phyloP scores from a whole-genome alignment of 2,888 invertebrate genomes.

The Clepsis dumicolana region DNA sequence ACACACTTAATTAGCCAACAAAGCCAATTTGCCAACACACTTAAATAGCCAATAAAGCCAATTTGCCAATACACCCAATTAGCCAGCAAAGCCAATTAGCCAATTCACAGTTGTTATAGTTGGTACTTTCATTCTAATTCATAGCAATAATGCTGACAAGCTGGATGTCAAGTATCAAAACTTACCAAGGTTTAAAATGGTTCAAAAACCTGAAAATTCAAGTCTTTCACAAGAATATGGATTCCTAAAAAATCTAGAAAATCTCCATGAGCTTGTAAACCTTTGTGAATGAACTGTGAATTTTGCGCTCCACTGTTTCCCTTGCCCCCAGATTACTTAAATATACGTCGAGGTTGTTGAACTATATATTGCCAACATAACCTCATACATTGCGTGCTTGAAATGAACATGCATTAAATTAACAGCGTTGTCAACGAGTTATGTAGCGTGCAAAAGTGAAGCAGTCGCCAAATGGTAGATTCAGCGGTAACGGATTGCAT shows the following conservation, averaged over 20 bases:
- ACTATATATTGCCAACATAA: not conserved
- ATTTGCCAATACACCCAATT: too few species aligned
- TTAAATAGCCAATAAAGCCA: too few species aligned
- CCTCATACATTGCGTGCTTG: constrained; percentile 6
- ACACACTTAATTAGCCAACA: too few species aligned
- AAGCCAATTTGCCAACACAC: too few species aligned
- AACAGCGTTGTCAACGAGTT: not conserved
- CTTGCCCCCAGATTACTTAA: constrained; percentile 37
- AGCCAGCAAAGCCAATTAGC: too few species aligned
- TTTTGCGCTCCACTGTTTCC: constrained; percentile 35
- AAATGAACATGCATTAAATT: not conserved
- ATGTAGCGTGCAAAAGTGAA: not conserved
- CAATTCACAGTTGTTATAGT: too few species aligned
- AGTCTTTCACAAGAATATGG: not conserved
- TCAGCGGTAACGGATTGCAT: constrained; percentile 6
- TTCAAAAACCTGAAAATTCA: too few species aligned
- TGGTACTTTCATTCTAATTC: too few species aligned
- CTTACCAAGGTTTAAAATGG: too few species aligned
- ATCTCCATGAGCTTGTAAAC: constrained; percentile 47
- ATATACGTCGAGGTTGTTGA: not conserved
- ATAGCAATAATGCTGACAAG: too few species aligned
- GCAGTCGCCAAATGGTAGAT: not conserved
- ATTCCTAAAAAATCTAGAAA: constrained; percentile 47
- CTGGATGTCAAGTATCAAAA: too few species aligned
- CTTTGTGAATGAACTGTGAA: constrained; percentile 52